Conservation (phyloP, 2,888 invertebrate species). For the Apomyelois bistriatella region DNA sequence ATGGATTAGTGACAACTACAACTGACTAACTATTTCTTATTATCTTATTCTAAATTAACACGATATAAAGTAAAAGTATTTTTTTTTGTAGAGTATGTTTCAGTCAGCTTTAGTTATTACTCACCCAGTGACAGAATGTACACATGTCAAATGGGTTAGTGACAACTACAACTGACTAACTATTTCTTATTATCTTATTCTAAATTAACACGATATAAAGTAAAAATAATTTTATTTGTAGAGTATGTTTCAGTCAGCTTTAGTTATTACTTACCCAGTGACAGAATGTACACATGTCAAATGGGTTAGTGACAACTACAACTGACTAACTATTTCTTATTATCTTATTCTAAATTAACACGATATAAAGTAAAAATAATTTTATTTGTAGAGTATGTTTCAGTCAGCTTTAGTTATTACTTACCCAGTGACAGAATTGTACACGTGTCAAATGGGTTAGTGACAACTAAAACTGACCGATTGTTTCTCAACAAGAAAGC, state of each 20-base stretch:
- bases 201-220: too few relatives aligned
- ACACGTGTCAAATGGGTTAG: conserved; percentile 22
- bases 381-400: conserved; percentile 11
- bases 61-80: too few relatives aligned
- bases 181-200: conserved; percentile 2
- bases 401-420: conserved; percentile 14
- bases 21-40: conserved; percentile 15
- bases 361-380: too few relatives aligned
- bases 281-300: conserved; percentile 23
- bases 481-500: conserved; percentile 14
- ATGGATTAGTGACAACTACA: conserved; percentile 22
- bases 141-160: conserved; percentile 23
- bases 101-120: conserved; percentile 14
- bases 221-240: background rate
- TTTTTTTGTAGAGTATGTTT: conserved; percentile 10
- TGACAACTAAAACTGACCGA: conserved; percentile 20
- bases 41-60: too few relatives aligned
- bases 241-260: background rate
- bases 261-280: conserved; percentile 20
- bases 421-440: conserved; percentile 22
- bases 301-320: conserved; percentile 21
- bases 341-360: too few relatives aligned
- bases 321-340: conserved; percentile 14
- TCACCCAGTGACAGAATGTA: conserved; percentile 22
- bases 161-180: conserved; percentile 20